phyloP scores from a whole-genome alignment of 2,113 vertebrate genomes.

The Alosa alosa region DNA sequence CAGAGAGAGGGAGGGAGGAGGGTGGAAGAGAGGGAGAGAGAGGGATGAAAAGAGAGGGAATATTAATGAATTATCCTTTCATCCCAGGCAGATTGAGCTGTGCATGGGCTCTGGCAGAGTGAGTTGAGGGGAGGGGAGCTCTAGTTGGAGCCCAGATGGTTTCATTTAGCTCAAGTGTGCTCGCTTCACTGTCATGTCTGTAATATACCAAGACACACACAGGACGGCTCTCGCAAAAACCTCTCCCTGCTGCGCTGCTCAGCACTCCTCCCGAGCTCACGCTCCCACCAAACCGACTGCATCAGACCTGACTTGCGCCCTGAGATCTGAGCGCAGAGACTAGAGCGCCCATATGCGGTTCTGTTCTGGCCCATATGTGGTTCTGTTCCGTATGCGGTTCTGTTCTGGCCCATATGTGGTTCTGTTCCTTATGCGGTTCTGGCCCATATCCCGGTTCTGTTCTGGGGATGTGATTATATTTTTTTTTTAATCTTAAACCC shows the following conservation, averaged over 20 bases:
- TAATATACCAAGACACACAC: conserved; percentile 49
- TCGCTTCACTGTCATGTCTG: conserved; percentile 19
- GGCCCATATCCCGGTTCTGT: neutral
- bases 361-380: neutral
- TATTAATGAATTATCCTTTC: conserved; percentile 32
- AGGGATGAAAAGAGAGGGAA: conserved; percentile 25
- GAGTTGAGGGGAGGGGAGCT: conserved; percentile 40
- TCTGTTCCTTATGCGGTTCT: no score
- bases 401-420: neutral
- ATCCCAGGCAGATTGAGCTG: conserved; percentile 46
- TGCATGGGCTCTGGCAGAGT: conserved; percentile 38
- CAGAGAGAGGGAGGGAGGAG: neutral
- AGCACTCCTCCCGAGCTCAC: conserved; percentile 24
- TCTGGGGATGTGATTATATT: no score
- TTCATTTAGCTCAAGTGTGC: conserved; percentile 35
- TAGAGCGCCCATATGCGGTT: neutral
- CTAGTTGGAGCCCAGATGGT: conserved; percentile 37
- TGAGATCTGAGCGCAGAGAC: neutral
- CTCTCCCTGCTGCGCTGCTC: conserved; percentile 29
- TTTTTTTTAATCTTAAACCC: no score
- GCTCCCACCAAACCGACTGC: no score
- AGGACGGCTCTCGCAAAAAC: conserved; percentile 23
- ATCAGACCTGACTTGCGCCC: neutral
- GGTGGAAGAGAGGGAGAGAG: neutral
- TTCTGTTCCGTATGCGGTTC: neutral